These are phyloP conservation scores for Choloepus hoffmanni DNA, from an alignment of 2,113 vertebrate genomes.

Conservation along the genomic window DNA sequence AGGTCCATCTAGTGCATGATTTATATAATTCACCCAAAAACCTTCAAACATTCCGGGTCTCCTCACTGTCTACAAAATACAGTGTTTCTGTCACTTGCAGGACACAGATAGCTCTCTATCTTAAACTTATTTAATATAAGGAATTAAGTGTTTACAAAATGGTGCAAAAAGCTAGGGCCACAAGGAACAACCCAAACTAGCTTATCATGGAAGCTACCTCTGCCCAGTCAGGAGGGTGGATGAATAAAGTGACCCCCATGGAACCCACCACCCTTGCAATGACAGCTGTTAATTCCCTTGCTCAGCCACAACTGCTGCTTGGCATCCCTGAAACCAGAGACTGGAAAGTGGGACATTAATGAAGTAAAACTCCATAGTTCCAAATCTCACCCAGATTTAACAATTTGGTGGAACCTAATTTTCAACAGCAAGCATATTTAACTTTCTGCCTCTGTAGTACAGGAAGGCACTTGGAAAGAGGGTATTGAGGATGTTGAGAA, in stretches of 20 bases:
- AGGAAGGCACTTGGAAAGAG: background rate
- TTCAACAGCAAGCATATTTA: background rate
- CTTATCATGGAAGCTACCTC: background rate
- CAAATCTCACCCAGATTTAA: background rate
- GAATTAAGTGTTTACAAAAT: background rate
- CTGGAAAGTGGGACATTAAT: background rate
- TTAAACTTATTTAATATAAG: background rate
- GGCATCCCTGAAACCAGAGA: background rate
- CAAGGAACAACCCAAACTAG: background rate
- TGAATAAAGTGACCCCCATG: background rate
- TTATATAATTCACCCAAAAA: background rate
- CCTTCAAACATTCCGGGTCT: background rate
- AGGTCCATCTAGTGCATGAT: background rate
- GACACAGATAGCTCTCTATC: background rate
- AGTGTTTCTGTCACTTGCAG: background rate
- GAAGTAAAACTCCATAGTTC: background rate
- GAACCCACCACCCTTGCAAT: background rate
- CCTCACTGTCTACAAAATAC: background rate
- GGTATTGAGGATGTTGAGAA: background rate
- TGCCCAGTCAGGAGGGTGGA: background rate
- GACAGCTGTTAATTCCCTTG: background rate
- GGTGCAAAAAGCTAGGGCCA: background rate
- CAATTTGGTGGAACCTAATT: background rate
- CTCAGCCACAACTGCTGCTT: background rate
- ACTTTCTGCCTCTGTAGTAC: background rate